Evolutionary conservation across 2,888 invertebrate genomes (phyloP).

Genomic region (Rhopalosiphum nymphaeae): DNA sequence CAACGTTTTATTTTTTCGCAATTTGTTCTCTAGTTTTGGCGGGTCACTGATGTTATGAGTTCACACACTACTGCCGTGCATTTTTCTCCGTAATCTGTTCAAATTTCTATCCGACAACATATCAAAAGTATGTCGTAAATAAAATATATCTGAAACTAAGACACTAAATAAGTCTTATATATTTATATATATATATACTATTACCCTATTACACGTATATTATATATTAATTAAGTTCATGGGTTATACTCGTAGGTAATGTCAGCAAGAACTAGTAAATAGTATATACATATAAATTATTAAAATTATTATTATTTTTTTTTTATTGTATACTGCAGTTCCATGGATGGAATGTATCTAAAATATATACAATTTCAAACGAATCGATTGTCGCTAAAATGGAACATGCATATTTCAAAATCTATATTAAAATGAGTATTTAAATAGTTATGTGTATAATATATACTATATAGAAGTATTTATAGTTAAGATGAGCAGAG

Average conservation of each 20-base stretch:
- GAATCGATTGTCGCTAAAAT: background rate
- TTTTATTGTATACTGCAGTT: too few species aligned
- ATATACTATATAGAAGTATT: background rate
- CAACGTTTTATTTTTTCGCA: slow-evolving; percentile 52
- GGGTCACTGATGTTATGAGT: slow-evolving; percentile 8
- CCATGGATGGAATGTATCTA: background rate
- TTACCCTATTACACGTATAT: too few species aligned
- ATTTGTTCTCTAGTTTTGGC: slow-evolving; percentile 4
- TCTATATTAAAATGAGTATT: background rate
- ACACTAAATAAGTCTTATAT: background rate
- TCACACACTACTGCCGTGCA: background rate
- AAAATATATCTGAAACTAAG: background rate
- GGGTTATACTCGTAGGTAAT: background rate
- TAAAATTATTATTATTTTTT: background rate
- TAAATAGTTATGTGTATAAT: too few species aligned
- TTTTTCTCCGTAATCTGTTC: slow-evolving; percentile 42
- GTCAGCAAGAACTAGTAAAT: background rate
- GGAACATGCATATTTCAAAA: background rate
- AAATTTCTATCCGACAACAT: slow-evolving; percentile 17
- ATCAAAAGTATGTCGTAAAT: background rate
- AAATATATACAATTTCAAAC: background rate
- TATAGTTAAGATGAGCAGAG: background rate
- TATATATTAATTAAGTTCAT: background rate
- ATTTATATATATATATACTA: background rate
- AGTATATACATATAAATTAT: background rate